A percentile compares a stretch with the other conserved stretches of the same genome.
These are phyloP conservation scores for Griposia aprilina DNA, from an alignment of 2,888 invertebrate genomes.

Conservation along the genomic window DNA sequence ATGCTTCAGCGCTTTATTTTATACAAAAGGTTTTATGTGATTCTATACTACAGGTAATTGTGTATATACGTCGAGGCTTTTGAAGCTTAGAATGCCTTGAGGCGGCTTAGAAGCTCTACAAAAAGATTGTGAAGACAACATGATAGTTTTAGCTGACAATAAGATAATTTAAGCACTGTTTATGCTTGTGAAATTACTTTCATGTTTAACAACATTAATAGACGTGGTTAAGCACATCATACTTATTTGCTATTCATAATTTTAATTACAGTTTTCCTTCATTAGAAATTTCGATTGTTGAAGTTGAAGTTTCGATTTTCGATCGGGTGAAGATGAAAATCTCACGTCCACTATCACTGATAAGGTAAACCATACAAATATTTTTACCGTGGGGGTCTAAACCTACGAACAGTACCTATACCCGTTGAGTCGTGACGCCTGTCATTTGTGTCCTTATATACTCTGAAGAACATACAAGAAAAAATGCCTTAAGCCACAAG, in stretches of 20 bases:
- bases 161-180: not conserved
- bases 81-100: not conserved
- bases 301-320: too few species aligned
- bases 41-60: slow-evolving; percentile 5
- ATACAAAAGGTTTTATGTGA: not conserved
- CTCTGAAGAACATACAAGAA: not conserved
- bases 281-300: not conserved
- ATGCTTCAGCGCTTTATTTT: slow-evolving; percentile 15
- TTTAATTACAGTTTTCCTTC: not conserved
- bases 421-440: not conserved
- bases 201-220: not conserved
- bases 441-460: not conserved
- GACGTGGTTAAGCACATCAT: not conserved
- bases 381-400: not conserved
- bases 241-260: not conserved
- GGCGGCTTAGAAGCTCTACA: not conserved
- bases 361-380: not conserved
- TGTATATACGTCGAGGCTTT: not conserved
- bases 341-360: too few species aligned
- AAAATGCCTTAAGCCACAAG: not conserved
- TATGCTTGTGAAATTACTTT: not conserved
- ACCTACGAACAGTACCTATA: not conserved
- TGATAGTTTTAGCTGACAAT: not conserved
- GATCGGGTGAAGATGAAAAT: not conserved
- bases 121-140: not conserved